phyloP scores from a whole-genome alignment of 2,888 invertebrate genomes.

The Watsonalla binaria region DNA sequence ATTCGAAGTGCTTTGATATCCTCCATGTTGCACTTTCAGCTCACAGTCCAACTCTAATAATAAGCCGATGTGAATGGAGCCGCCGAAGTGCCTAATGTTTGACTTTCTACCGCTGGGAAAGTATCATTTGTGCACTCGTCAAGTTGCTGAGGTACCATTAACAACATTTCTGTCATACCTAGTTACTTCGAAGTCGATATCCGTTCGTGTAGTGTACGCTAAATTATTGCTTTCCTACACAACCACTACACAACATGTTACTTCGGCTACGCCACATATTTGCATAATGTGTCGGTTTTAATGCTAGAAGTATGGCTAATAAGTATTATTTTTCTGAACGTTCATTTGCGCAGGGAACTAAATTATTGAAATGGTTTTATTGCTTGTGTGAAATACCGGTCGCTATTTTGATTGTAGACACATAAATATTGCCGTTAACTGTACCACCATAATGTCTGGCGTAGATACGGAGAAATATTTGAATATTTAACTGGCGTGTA shows the following conservation, averaged over 20 bases:
- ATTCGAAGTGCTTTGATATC: constrained; percentile 47
- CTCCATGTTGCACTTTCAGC: constrained; percentile 63
- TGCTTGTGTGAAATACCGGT: not conserved
- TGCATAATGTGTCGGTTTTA: constrained; percentile 36
- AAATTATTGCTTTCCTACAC: not conserved
- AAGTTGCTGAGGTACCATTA: constrained; percentile 50
- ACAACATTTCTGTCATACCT: constrained; percentile 47
- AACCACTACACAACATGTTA: constrained; percentile 31
- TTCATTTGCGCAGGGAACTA: constrained; percentile 8
- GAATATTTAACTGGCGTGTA: too few relatives aligned
- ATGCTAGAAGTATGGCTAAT: constrained; percentile 23
- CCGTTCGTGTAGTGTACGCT: constrained; percentile 16
- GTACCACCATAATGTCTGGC: not conserved
- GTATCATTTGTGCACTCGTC: constrained; percentile 57
- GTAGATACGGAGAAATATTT: not conserved
- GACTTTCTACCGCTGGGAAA: constrained; percentile 71
- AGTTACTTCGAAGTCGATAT: constrained; percentile 34
- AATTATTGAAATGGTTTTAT: not conserved
- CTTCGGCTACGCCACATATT: constrained; percentile 32
- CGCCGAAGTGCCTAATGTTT: constrained; percentile 56
- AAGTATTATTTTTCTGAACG: constrained; percentile 17
- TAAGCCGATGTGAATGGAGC: constrained; percentile 56
- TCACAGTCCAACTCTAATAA: constrained; percentile 57
- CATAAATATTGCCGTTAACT: not conserved
- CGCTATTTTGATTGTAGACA: not conserved